Evolutionary conservation across 2,888 invertebrate species (phyloP).

Genomic region (Xestoiulus laeticollis): DNA sequence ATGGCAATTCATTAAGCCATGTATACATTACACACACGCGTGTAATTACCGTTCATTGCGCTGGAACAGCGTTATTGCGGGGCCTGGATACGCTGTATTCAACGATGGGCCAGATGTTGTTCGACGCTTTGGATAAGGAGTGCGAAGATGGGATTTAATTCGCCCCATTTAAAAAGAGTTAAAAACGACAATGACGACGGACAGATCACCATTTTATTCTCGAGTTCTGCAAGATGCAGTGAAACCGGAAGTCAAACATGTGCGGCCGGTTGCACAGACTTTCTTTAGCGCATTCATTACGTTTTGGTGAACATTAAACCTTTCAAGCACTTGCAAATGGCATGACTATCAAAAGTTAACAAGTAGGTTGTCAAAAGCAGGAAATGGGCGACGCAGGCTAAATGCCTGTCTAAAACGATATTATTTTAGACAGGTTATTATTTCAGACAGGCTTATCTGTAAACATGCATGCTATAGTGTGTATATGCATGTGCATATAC

Average conservation of each 20-base stretch:
- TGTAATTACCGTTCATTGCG: background rate
- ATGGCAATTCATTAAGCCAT: constrained; percentile 26
- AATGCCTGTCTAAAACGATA: no score
- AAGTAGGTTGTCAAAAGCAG: no score
- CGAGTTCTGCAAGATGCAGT: no score
- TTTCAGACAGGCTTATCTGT: no score
- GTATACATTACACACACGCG: background rate
- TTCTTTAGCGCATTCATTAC: background rate
- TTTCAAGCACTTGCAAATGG: no score
- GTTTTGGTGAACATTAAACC: no score
- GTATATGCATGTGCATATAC: no score
- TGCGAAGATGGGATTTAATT: constrained; percentile 16
- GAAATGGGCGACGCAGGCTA: no score
- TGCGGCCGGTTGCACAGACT: background rate
- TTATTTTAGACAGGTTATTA: no score
- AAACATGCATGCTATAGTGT: no score
- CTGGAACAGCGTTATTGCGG: background rate
- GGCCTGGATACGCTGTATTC: background rate
- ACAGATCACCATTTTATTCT: background rate
- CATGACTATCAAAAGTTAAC: no score
- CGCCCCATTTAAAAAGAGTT: background rate
- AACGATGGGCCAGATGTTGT: background rate
- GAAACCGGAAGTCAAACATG: no score
- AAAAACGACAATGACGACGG: background rate
- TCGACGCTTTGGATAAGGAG: background rate